These are phyloP conservation scores for Neosilurus hyrtlii DNA, from an alignment of 2,797 vertebrate species.

Conservation along the genomic window DNA sequence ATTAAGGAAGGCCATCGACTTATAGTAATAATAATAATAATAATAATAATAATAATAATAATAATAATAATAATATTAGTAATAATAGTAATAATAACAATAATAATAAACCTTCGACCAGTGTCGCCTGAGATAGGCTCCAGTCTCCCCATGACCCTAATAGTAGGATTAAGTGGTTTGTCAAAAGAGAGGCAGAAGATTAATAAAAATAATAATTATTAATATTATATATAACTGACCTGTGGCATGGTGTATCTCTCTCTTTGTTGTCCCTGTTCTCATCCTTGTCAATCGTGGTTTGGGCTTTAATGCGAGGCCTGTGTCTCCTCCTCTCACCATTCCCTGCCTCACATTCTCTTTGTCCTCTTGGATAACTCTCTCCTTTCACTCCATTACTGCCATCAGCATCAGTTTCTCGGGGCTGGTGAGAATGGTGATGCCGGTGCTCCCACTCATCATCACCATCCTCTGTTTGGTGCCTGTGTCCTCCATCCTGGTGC, in stretches of 20 bases:
- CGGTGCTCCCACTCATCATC: constrained; percentile 67
- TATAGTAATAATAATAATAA: too few species aligned
- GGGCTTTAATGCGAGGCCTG: constrained; percentile 71
- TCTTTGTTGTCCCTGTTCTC: constrained; percentile 71
- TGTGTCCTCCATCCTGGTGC: constrained; percentile 61
- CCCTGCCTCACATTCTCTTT: constrained; percentile 69
- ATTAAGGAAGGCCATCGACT: too few species aligned
- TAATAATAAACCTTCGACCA: too few species aligned
- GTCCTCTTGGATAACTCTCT: constrained; percentile 72
- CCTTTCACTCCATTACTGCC: constrained; percentile 72
- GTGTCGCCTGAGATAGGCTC: too few species aligned
- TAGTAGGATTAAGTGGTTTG: too few species aligned
- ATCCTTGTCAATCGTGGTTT: constrained; percentile 71
- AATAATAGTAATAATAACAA: too few species aligned
- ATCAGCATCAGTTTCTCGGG: constrained; percentile 66
- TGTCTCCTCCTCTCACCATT: constrained; percentile 77
- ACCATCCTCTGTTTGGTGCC: constrained; percentile 74
- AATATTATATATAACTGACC: constrained; percentile 58
- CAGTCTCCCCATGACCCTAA: too few species aligned
- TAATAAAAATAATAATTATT: too few species aligned
- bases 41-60: too few species aligned
- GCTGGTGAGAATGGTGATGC: constrained; percentile 72
- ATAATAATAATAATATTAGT: too few species aligned
- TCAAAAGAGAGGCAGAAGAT: too few species aligned
- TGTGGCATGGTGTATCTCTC: constrained; percentile 66